Evolutionary conservation across 1,140 invertebrate species (phyloP).

Genomic region (Aphelenchoides avenae): DNA sequence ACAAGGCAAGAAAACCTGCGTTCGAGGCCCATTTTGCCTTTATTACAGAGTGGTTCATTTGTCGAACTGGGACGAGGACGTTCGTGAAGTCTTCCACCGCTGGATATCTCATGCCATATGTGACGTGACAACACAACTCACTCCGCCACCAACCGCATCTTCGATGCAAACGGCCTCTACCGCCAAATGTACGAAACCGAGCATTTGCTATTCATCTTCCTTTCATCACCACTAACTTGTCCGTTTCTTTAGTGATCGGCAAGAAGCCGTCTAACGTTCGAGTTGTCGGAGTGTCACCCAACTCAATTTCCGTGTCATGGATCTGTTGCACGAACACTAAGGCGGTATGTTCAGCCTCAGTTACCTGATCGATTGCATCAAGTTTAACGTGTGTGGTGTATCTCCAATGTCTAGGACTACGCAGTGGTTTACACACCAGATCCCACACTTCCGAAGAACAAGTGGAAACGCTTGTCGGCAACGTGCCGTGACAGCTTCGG

Average conservation of each 20-base stretch:
- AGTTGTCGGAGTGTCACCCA: conserved; percentile 43
- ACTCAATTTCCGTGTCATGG: conserved; percentile 47
- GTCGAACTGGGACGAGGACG: conserved; percentile 38
- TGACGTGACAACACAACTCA: conserved; percentile 24
- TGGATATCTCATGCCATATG: conserved; percentile 54
- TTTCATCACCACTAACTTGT: no score
- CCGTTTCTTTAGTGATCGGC: no score
- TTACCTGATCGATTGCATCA: no score
- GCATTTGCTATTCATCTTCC: no score
- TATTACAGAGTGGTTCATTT: conserved; percentile 50
- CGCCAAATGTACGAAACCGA: conserved; percentile 17
- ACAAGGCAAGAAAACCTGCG: conserved; percentile 29
- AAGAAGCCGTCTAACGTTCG: conserved; percentile 46
- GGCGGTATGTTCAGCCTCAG: not conserved
- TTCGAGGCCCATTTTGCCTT: not conserved
- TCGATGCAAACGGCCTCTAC: conserved; percentile 19
- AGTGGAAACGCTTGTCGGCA: conserved; percentile 38
- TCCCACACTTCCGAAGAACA: conserved; percentile 30
- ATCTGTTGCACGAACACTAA: conserved; percentile 54
- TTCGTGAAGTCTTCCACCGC: conserved; percentile 41
- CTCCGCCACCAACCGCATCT: conserved; percentile 25
- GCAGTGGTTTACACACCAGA: conserved; percentile 51
- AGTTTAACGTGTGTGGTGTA: no score
- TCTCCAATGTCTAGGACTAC: conserved; percentile 34
- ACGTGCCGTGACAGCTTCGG: conserved; percentile 49